These are phyloP conservation scores for Armadillidium nasatum DNA, from an alignment of 1,140 invertebrate genomes.

Conservation along the genomic window DNA sequence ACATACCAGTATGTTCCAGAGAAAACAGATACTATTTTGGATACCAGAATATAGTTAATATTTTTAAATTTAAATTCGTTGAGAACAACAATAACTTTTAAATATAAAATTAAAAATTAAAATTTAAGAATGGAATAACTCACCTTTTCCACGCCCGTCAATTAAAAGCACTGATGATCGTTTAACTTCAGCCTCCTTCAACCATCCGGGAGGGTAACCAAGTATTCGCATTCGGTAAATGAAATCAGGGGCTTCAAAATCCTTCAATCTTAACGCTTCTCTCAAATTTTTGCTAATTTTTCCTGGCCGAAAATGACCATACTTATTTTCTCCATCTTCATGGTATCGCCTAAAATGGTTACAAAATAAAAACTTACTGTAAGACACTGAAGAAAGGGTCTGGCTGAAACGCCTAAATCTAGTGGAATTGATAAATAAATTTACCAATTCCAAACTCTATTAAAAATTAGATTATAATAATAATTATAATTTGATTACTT, in stretches of 20 bases:
- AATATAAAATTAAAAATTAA: too few species aligned
- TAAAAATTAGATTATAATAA: neutral
- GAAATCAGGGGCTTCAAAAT: neutral
- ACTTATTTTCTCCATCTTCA: slow-evolving; percentile 29
- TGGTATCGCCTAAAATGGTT: slow-evolving; percentile 22
- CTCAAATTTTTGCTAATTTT: slow-evolving; percentile 18
- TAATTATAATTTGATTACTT: neutral
- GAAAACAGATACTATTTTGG: too few species aligned
- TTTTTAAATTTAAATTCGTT: too few species aligned
- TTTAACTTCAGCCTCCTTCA: neutral
- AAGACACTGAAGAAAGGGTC: too few species aligned
- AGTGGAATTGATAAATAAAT: neutral
- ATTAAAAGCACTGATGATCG: neutral
- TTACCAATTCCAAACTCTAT: neutral
- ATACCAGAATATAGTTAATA: too few species aligned
- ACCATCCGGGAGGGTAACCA: slow-evolving; percentile 9
- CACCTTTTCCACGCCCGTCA: neutral
- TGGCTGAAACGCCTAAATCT: too few species aligned
- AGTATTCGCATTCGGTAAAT: slow-evolving; percentile 9
- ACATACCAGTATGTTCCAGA: too few species aligned
- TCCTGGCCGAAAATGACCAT: slow-evolving; percentile 20
- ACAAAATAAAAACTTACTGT: too few species aligned
- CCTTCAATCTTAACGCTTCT: slow-evolving; percentile 3
- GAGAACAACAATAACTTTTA: too few species aligned
- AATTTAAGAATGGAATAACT: neutral